Conservation (phyloP, 2,113 vertebrate genomes). For the Microtus richardsoni region DNA sequence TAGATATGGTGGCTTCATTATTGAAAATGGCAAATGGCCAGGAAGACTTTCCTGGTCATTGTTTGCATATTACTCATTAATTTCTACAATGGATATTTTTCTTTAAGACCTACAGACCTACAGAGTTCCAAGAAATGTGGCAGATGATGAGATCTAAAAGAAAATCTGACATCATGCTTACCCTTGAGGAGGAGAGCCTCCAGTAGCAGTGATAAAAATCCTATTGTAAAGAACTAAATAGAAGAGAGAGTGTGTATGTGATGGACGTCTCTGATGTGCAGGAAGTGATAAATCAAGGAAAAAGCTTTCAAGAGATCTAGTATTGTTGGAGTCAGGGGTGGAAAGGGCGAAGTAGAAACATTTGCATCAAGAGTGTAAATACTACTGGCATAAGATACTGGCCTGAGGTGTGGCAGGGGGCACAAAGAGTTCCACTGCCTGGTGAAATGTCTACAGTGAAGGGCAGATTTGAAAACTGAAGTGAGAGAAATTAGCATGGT, state of each 20-base stretch:
- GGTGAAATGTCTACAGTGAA: background rate
- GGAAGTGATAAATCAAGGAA: background rate
- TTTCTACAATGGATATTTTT: conserved; percentile 48
- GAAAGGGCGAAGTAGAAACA: background rate
- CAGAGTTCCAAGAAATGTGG: conserved; percentile 1
- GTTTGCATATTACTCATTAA: conserved; percentile 63
- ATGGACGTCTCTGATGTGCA: background rate
- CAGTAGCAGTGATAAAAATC: conserved; percentile 19
- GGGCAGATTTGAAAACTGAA: background rate
- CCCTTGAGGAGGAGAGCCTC: conserved; percentile 60
- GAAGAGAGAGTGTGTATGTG: background rate
- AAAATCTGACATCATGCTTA: conserved; percentile 59
- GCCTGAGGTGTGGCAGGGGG: background rate
- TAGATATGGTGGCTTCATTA: conserved; percentile 48
- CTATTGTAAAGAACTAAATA: background rate
- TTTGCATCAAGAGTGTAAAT: background rate
- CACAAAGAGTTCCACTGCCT: background rate
- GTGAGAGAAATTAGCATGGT: background rate
- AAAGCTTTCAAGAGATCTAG: background rate
- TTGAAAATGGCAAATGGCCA: conserved; percentile 59
- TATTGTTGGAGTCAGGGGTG: background rate
- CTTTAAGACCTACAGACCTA: background rate
- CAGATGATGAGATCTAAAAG: conserved; percentile 55
- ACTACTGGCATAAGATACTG: background rate
- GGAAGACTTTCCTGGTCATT: conserved; percentile 49